These are phyloP conservation scores for Hypothenemus hampei DNA, from an alignment of 1,140 invertebrate species.

Conservation along the genomic window DNA sequence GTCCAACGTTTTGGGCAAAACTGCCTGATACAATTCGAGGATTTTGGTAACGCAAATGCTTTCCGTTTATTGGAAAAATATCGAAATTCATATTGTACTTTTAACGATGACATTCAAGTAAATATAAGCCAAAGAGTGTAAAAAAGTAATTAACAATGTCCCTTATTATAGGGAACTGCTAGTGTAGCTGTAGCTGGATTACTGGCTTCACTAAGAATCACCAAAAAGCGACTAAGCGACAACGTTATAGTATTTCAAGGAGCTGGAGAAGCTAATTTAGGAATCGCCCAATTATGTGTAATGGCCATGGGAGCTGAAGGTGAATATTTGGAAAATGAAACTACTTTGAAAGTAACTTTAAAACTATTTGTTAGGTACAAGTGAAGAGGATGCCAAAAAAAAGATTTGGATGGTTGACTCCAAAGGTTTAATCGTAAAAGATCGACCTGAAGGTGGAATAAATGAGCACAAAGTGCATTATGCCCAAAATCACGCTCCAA, in stretches of 20 bases:
- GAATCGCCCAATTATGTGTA: constrained; percentile 81
- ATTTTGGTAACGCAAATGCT: constrained; percentile 90
- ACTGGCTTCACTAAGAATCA: constrained; percentile 75
- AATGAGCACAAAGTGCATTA: constrained; percentile 72
- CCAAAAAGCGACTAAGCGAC: constrained; percentile 68
- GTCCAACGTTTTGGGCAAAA: constrained; percentile 79
- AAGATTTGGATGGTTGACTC: constrained; percentile 73
- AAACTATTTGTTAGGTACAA: constrained; percentile 38
- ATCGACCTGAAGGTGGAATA: constrained; percentile 68
- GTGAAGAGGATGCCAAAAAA: constrained; percentile 61
- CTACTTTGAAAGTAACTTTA: neutral
- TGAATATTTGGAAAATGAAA: too few species aligned
- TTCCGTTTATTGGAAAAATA: constrained; percentile 84
- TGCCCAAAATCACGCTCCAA: constrained; percentile 64
- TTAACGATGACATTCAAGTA: constrained; percentile 91
- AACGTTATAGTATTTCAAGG: constrained; percentile 89
- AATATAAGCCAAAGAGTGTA: too few species aligned
- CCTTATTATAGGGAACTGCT: constrained; percentile 60
- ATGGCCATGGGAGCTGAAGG: constrained; percentile 86
- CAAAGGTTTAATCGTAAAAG: constrained; percentile 72
- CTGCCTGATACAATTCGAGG: constrained; percentile 87
- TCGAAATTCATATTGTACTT: constrained; percentile 80
- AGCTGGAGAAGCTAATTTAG: constrained; percentile 69
- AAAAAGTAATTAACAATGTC: too few species aligned
- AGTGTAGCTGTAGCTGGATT: constrained; percentile 88